A percentile compares a stretch with the other conserved stretches of the same genome.
phyloP scores from a whole-genome alignment of 2,113 vertebrate genomes.

The Cavia aperea region DNA sequence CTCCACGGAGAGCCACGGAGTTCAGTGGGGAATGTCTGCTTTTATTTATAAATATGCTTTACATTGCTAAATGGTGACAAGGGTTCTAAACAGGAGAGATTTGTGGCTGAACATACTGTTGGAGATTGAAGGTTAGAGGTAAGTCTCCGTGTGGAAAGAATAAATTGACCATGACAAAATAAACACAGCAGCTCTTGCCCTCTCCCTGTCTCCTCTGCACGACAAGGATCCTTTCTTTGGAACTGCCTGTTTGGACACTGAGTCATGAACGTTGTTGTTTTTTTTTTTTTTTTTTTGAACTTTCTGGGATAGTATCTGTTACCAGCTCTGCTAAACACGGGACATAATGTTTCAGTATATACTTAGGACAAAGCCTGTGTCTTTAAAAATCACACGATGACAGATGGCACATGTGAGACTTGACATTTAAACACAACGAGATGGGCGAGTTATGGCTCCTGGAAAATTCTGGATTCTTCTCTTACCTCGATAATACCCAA shows the following conservation, averaged over 20 bases:
- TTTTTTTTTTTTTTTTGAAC: constrained; percentile 35
- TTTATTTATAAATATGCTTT: not conserved
- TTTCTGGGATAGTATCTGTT: constrained; percentile 30
- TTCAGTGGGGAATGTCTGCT: not conserved
- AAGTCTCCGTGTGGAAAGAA: constrained; percentile 49
- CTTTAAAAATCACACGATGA: not conserved
- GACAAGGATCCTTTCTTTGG: constrained; percentile 26
- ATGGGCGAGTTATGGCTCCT: not conserved
- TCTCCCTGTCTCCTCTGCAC: constrained; percentile 26
- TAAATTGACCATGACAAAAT: constrained; percentile 58
- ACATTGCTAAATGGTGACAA: constrained; percentile 22
- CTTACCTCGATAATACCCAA: not conserved
- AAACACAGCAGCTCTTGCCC: constrained; percentile 52
- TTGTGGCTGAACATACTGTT: not conserved
- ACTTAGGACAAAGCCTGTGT: constrained; percentile 17
- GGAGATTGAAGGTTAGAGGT: constrained; percentile 59
- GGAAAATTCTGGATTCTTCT: not conserved
- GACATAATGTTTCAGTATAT: constrained; percentile 22
- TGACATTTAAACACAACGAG: not conserved
- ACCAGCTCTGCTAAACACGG: constrained; percentile 31
- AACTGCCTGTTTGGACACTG: constrained; percentile 43
- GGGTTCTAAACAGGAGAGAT: constrained; percentile 8
- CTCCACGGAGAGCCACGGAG: not conserved
- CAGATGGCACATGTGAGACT: not conserved
- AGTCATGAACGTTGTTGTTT: constrained; percentile 32